These are phyloP conservation scores for Dinothrombium tinctorium DNA, from an alignment of 1,140 invertebrate genomes.

Conservation along the genomic window DNA sequence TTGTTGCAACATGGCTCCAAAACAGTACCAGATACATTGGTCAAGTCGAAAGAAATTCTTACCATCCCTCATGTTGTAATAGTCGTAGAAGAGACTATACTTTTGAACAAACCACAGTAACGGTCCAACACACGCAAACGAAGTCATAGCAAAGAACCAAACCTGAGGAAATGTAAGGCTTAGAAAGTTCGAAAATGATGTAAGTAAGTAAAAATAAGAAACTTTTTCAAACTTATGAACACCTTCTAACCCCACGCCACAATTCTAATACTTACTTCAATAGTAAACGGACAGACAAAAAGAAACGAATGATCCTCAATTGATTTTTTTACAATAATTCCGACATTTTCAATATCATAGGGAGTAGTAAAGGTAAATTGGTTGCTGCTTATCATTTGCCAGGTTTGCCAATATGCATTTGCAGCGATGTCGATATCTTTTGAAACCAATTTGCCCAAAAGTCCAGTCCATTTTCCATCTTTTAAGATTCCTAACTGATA, in stretches of 20 bases:
- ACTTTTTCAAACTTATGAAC: too few relatives aligned
- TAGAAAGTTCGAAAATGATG: too few relatives aligned
- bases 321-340: slow-evolving; percentile 44
- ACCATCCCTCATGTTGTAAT: slow-evolving; percentile 21
- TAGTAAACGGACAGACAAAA: slow-evolving; percentile 59
- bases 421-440: slow-evolving; percentile 39
- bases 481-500: slow-evolving; percentile 7
- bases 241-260: too few relatives aligned
- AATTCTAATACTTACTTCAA: slow-evolving; percentile 18
- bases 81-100: slow-evolving; percentile 39
- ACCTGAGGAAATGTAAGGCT: slow-evolving; percentile 36
- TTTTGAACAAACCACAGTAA: slow-evolving; percentile 48
- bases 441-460: slow-evolving; percentile 17
- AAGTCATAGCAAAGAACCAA: slow-evolving; percentile 45
- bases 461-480: slow-evolving; percentile 18
- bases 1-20: slow-evolving; percentile 69
- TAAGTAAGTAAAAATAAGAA: too few relatives aligned
- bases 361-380: slow-evolving; percentile 43
- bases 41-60: slow-evolving; percentile 37
- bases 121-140: slow-evolving; percentile 47
- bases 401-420: slow-evolving; percentile 40
- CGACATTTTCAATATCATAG: slow-evolving; percentile 47
- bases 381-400: slow-evolving; percentile 31
- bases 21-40: slow-evolving; percentile 39
- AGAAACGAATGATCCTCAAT: slow-evolving; percentile 39